phyloP scores from a whole-genome alignment of 2,888 invertebrate species.

The Cordilura impudica region DNA sequence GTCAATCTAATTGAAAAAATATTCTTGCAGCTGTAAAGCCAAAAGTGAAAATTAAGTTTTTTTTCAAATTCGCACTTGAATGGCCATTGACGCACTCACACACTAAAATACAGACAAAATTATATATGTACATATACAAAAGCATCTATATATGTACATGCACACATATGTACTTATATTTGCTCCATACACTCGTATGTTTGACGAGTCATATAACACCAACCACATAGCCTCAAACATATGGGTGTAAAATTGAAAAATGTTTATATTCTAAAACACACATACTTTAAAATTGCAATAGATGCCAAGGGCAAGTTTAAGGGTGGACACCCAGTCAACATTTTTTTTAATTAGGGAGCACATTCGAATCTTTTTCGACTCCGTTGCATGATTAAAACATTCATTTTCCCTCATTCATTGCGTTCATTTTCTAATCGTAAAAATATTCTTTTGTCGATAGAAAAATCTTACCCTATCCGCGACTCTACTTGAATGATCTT shows the following conservation, averaged over 20 bases:
- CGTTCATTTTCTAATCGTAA: no score
- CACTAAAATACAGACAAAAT: neutral
- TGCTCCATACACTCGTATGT: neutral
- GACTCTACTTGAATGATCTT: no score
- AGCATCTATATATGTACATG: neutral
- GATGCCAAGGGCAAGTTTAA: constrained; percentile 48
- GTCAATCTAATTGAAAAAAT: no score
- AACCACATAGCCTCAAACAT: constrained; percentile 50
- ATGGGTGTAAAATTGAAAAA: constrained; percentile 35
- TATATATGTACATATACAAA: neutral
- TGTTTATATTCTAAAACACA: neutral
- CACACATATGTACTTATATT: neutral
- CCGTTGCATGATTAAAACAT: no score
- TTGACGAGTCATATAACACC: constrained; percentile 8
- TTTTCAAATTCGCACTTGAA: constrained; percentile 57
- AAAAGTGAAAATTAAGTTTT: constrained; percentile 57
- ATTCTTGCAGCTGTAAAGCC: constrained; percentile 26
- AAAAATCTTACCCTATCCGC: no score
- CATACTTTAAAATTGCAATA: constrained; percentile 43
- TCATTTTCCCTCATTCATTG: no score
- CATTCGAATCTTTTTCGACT: no score
- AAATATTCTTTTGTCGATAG: no score
- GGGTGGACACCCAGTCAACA: no score
- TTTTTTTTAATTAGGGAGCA: no score
- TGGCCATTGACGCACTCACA: constrained; percentile 42